A percentile compares a stretch with the other conserved stretches of the same genome.
Conservation (phyloP, 2,113 vertebrate species). For the Bujurquina vittata region DNA sequence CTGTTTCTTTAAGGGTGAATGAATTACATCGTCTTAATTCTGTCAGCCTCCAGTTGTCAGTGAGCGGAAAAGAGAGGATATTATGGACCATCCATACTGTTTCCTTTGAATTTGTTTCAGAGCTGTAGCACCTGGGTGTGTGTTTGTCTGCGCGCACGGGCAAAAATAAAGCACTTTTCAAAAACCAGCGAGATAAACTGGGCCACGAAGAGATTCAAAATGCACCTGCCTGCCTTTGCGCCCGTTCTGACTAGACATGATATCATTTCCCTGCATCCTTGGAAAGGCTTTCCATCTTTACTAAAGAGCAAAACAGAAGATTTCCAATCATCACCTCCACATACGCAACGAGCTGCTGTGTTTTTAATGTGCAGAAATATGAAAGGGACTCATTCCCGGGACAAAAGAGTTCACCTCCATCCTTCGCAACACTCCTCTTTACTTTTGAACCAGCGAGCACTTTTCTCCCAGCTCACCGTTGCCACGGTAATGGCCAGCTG, state of each 20-base stretch:
- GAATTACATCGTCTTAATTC: not conserved
- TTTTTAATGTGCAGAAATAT: conserved; percentile 35
- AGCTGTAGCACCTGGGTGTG: not conserved
- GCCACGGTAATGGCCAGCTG: conserved; percentile 85
- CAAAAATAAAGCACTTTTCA: not conserved
- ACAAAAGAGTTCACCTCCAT: conserved; percentile 63
- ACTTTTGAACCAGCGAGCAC: conserved; percentile 78
- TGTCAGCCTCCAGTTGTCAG: not conserved
- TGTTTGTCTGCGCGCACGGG: not conserved
- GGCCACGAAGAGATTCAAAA: conserved; percentile 6
- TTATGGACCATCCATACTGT: not conserved
- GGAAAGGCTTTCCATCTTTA: conserved; percentile 36
- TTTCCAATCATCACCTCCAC: conserved; percentile 24
- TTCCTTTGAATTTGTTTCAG: not conserved
- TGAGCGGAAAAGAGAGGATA: not conserved
- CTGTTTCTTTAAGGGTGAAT: not conserved
- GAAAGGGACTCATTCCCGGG: conserved; percentile 41
- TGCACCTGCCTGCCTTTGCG: not conserved
- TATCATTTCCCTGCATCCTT: conserved; percentile 49
- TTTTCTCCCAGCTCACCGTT: conserved; percentile 78
- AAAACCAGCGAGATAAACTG: not conserved
- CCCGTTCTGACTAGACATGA: conserved; percentile 14
- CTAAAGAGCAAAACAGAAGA: conserved; percentile 12
- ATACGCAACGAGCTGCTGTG: conserved; percentile 18
- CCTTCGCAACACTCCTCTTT: conserved; percentile 76